Evolutionary conservation across 2,113 vertebrate genomes (phyloP), one percentile per base, ranked within the genome.

Genomic region (Nesospiza acunhae): DNA sequence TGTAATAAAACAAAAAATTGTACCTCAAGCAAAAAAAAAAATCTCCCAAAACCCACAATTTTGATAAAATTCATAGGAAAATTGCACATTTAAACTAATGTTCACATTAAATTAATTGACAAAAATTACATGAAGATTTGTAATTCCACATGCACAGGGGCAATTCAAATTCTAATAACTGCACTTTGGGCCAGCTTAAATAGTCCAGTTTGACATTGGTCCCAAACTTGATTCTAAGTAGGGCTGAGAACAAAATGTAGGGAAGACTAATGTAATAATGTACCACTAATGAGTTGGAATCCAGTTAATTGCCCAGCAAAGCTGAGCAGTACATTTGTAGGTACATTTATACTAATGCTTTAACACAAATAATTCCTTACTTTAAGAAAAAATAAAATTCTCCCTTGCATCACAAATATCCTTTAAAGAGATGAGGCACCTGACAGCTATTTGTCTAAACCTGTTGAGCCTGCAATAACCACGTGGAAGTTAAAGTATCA

Each of bases 201-300:
- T 11, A 76, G 50, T 19, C 27, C 53, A 23, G 19, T 52, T 74
- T 26, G 15, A 55, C 8, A 35, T 4, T 39, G 21, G 4, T 67
- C 17, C 55, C 70, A 76, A 46, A 67, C 7, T 7, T 2, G 35
- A 70, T 5, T 52, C 19, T 15, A 24, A 60, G 24, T 3, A 13
- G 4, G 22, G n/a, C 42, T 31, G 20, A 84, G 39, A 14, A 77
- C 9, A 70, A 11, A 50, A 47, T 0, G 8, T 1, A 49, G 16
- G 46, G 8, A 67, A 89, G 4, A 20, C 13, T 10, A 59, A 79
- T 0, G 0, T 3, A 63, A 63, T 2, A 70, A 27, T 16, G 3
- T 15, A 33, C 16, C 26, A 46, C 60, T 35, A 8, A 8, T 6
- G 4, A 53, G 18, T 0, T 42, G 17, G 21, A 72, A 85, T n/a